Conservation (phyloP, 2,113 vertebrate genomes). For the Circaetus gallicus region DNA sequence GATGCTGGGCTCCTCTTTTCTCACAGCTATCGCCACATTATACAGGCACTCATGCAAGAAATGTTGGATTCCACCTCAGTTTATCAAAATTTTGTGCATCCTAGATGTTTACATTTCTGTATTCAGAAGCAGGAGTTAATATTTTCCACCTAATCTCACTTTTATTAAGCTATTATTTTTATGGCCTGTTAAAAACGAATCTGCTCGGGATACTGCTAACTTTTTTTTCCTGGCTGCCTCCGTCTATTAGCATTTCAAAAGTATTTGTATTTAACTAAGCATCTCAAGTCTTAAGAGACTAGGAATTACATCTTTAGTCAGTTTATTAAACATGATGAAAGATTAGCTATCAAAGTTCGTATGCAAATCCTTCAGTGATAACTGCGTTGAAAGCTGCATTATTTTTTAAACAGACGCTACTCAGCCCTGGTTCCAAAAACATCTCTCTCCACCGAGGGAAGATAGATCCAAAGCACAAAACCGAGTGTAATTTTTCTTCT, state of each 20-base stretch:
- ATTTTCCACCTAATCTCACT: slow-evolving; percentile 72
- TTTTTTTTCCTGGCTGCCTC: slow-evolving; percentile 56
- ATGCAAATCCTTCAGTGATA: slow-evolving; percentile 67
- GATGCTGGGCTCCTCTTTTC: slow-evolving; percentile 85
- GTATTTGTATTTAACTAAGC: slow-evolving; percentile 69
- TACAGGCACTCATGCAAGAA: slow-evolving; percentile 94
- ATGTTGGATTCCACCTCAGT: slow-evolving; percentile 88
- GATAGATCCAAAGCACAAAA: slow-evolving; percentile 50
- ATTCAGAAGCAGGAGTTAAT: slow-evolving; percentile 69
- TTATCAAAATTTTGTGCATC: slow-evolving; percentile 82
- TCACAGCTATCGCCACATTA: slow-evolving; percentile 90
- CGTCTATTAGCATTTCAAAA: slow-evolving; percentile 75
- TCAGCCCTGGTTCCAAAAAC: slow-evolving; percentile 36
- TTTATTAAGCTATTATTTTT: slow-evolving; percentile 67
- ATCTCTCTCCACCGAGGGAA: not conserved
- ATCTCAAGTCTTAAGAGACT: slow-evolving; percentile 70
- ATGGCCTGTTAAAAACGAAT: slow-evolving; percentile 62
- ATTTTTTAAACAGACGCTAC: slow-evolving; percentile 57
- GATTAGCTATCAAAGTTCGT: slow-evolving; percentile 71
- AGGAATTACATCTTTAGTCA: slow-evolving; percentile 75
- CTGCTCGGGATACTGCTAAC: slow-evolving; percentile 60
- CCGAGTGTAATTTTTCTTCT: not conserved
- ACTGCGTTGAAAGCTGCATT: slow-evolving; percentile 58
- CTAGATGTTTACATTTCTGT: slow-evolving; percentile 77
- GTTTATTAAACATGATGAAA: slow-evolving; percentile 79